Percentiles rank a stretch among this genome's conserved stretches.
Evolutionary conservation across 53 echinoderm and acorn worm species (phyloP).

Genomic region (Astropecten irregularis): DNA sequence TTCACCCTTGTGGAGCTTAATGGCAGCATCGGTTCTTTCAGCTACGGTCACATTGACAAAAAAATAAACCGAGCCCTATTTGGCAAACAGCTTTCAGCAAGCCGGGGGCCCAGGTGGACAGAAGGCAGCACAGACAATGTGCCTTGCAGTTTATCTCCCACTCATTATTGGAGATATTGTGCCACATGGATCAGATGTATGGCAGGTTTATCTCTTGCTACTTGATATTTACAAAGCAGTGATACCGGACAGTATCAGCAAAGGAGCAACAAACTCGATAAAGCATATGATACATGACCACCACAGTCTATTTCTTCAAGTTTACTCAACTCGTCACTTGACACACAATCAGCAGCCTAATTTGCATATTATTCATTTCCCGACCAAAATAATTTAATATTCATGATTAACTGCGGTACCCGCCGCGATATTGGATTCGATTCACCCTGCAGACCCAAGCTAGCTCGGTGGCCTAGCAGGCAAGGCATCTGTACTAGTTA

Average conservation of each 20-base stretch:
- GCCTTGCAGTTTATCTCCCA: constrained; percentile 44
- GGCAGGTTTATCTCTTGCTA: constrained; percentile 36
- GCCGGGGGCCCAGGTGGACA: constrained; percentile 55
- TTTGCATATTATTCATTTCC: too few species aligned
- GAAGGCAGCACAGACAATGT: constrained; percentile 59
- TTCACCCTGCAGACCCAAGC: too few species aligned
- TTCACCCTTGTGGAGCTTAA: constrained; percentile 11
- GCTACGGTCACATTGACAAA: constrained; percentile 53
- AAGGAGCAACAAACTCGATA: constrained; percentile 28
- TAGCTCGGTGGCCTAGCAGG: too few species aligned
- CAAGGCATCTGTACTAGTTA: too few species aligned
- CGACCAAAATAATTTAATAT: too few species aligned
- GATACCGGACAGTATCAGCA: constrained; percentile 44
- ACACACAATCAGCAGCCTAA: too few species aligned
- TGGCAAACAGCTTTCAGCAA: background rate
- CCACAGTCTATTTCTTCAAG: constrained; percentile 23
- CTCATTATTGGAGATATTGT: constrained; percentile 61
- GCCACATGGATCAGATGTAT: constrained; percentile 5
- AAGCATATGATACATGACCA: constrained; percentile 58
- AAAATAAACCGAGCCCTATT: constrained; percentile 49
- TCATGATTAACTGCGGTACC: too few species aligned
- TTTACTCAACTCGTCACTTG: constrained; percentile 25
- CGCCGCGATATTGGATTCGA: too few species aligned
- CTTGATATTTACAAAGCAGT: constrained; percentile 54
- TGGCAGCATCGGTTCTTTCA: constrained; percentile 37